A percentile compares a stretch with the other conserved stretches of the same genome.
Conservation (phyloP, 2,888 invertebrate genomes). For the Ctenicera cuprea region DNA sequence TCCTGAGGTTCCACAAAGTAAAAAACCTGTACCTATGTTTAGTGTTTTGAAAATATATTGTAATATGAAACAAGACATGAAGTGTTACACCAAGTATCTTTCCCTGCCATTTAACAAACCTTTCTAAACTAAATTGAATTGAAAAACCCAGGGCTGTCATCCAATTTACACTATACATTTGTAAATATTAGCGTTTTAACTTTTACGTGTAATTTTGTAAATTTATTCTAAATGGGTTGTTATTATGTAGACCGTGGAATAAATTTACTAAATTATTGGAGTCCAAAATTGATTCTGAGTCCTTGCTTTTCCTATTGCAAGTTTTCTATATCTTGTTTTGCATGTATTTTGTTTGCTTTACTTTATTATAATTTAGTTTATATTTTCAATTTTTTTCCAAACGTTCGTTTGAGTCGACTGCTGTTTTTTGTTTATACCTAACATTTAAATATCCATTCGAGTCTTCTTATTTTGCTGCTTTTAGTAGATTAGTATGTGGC, state of each 20-base stretch:
- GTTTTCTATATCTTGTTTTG: not conserved
- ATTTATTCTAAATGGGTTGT: slow-evolving; percentile 26
- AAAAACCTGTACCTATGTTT: slow-evolving; percentile 58
- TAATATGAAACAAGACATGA: slow-evolving; percentile 66
- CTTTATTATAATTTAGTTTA: not conserved
- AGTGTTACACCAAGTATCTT: slow-evolving; percentile 69
- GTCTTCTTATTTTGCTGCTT: too few relatives aligned
- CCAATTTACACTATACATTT: slow-evolving; percentile 35
- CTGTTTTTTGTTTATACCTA: too few relatives aligned
- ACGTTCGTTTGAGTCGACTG: too few relatives aligned
- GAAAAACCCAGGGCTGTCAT: slow-evolving; percentile 62
- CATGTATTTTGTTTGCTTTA: not conserved
- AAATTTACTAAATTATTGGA: slow-evolving; percentile 32
- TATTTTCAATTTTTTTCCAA: too few relatives aligned
- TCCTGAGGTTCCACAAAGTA: slow-evolving; percentile 59
- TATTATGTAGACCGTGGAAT: not conserved
- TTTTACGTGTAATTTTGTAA: slow-evolving; percentile 40
- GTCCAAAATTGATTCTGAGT: slow-evolving; percentile 58
- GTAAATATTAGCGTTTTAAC: slow-evolving; percentile 53
- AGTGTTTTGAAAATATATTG: slow-evolving; percentile 47
- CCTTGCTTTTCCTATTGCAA: slow-evolving; percentile 9
- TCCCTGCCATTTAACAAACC: slow-evolving; percentile 49
- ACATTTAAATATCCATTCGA: too few relatives aligned
- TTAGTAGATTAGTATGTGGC: too few relatives aligned
- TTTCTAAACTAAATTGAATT: slow-evolving; percentile 44